Conservation (phyloP, 2,113 vertebrate genomes). For the Panthera leo region DNA sequence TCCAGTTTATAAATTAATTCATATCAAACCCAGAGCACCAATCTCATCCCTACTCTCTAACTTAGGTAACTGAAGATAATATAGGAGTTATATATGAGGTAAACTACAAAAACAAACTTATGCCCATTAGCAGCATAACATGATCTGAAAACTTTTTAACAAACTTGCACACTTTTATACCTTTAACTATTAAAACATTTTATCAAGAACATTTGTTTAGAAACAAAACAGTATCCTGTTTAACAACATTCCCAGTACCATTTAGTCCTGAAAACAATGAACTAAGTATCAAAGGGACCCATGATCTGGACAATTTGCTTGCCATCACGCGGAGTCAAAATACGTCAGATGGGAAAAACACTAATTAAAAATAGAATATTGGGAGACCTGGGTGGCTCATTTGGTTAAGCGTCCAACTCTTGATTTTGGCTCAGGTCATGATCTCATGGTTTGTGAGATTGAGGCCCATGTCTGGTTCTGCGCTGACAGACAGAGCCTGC, state of each 20-base stretch:
- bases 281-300: not conserved
- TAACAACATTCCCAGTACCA: not conserved
- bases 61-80: not conserved
- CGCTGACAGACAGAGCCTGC: no score
- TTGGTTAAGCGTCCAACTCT: no score
- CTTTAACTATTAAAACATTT: constrained; percentile 44
- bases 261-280: not conserved
- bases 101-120: constrained; percentile 13
- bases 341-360: not conserved
- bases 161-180: constrained; percentile 3
- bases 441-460: no score
- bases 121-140: not conserved
- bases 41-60: not conserved
- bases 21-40: not conserved
- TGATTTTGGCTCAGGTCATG: no score
- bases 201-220: constrained; percentile 17
- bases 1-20: not conserved
- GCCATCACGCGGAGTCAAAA: not conserved
- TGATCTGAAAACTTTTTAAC: constrained; percentile 39
- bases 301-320: not conserved
- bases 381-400: no score
- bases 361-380: not conserved
- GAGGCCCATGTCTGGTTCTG: no score
- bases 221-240: not conserved
- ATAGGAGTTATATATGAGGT: not conserved